These are phyloP conservation scores for Tetramorium alpestre DNA, from an alignment of 1,140 invertebrate species.

Conservation along the genomic window DNA sequence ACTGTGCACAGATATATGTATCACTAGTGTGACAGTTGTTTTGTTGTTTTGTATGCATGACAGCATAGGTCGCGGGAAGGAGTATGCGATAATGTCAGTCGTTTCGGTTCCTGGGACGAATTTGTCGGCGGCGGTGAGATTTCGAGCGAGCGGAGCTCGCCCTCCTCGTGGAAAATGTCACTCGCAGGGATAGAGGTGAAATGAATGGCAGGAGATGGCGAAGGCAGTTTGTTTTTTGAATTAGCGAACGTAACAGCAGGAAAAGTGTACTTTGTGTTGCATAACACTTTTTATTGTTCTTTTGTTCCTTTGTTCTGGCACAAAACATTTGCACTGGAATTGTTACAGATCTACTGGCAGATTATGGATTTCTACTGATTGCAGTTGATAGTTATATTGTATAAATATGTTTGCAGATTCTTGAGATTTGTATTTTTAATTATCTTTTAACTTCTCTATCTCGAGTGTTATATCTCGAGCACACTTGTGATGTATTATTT, in stretches of 20 bases:
- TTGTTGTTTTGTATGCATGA: conserved; percentile 9
- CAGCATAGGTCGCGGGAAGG: no score
- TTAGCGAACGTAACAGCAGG: not conserved
- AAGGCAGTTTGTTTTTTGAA: not conserved
- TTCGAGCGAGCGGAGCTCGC: not conserved
- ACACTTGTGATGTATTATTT: not conserved
- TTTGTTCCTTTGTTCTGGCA: not conserved
- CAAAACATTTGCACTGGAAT: not conserved
- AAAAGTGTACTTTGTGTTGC: not conserved
- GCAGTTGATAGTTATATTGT: not conserved
- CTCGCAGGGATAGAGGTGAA: not conserved
- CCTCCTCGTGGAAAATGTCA: not conserved
- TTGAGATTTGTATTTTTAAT: not conserved
- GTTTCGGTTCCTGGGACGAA: not conserved
- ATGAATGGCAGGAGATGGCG: not conserved
- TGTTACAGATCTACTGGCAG: not conserved
- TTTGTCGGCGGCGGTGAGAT: not conserved
- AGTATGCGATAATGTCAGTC: not conserved
- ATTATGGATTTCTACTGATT: not conserved
- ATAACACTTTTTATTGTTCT: not conserved
- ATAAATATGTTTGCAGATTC: not conserved
- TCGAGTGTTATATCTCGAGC: conserved; percentile 14
- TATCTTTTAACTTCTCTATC: not conserved
- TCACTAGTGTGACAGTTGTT: conserved; percentile 32
- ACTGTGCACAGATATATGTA: not conserved